Evolutionary conservation across 2,888 invertebrate species (phyloP).

Genomic region (Acanthococcus lagerstroemiae): DNA sequence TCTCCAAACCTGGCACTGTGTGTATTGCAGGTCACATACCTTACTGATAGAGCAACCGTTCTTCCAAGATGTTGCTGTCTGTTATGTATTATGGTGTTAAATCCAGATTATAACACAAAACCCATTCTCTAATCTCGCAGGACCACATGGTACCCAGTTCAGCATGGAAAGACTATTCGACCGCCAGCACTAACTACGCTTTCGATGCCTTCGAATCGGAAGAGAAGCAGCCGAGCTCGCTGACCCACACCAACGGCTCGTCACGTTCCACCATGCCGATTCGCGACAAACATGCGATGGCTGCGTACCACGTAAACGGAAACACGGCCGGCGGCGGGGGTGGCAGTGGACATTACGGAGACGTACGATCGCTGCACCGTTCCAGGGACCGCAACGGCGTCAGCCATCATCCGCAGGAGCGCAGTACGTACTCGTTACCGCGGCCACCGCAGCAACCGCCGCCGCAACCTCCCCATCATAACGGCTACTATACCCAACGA

Average conservation of each 20-base stretch:
- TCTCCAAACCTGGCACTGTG: too few relatives aligned
- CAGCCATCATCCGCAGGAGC: constrained; percentile 40
- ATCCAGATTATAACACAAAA: too few relatives aligned
- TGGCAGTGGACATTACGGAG: constrained; percentile 45
- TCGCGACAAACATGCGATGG: constrained; percentile 33
- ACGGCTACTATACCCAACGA: constrained; percentile 40
- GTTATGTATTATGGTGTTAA: too few relatives aligned
- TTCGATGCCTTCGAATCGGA: constrained; percentile 73
- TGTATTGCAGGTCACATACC: too few relatives aligned
- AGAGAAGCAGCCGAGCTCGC: constrained; percentile 48
- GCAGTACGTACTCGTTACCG: constrained; percentile 66
- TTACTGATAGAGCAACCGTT: too few relatives aligned
- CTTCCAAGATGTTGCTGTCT: too few relatives aligned
- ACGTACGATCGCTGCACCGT: constrained; percentile 54
- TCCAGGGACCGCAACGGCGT: constrained; percentile 42
- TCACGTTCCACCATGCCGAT: constrained; percentile 41
- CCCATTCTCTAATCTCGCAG: constrained; percentile 45
- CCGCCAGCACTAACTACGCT: constrained; percentile 58
- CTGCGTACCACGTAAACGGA: constrained; percentile 35
- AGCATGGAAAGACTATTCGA: constrained; percentile 81
- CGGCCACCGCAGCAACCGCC: constrained; percentile 46
- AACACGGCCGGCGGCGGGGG: constrained; percentile 39
- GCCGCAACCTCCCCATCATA: constrained; percentile 40
- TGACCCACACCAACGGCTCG: constrained; percentile 42
- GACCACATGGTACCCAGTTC: constrained; percentile 72